A percentile compares a stretch with the other conserved stretches of the same genome.
These are phyloP conservation scores for Geodia barretti DNA, from an alignment of 37 sponge, comb jelly and placozoan species.

Conservation along the genomic window DNA sequence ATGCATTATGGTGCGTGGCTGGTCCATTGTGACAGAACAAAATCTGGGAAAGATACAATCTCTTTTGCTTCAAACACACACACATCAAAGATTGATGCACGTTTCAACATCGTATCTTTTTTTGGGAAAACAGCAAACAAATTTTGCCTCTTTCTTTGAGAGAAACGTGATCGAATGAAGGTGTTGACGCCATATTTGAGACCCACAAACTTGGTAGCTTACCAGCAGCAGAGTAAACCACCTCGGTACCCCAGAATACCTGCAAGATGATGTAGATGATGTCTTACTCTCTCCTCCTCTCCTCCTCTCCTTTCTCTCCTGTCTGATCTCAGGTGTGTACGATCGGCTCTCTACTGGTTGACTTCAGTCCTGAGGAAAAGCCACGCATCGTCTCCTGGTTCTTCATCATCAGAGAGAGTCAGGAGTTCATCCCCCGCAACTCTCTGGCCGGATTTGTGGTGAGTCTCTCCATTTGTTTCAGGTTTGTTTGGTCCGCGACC, in stretches of 20 bases:
- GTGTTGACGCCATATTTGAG: background rate
- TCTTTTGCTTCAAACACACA: too few species aligned
- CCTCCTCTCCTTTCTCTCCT: background rate
- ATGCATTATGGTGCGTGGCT: too few species aligned
- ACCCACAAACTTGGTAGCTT: background rate
- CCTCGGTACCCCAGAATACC: background rate
- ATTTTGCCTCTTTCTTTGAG: too few species aligned
- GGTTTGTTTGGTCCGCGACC: background rate
- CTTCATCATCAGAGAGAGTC: conserved; percentile 49
- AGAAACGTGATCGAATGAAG: background rate
- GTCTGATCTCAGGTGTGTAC: conserved; percentile 37
- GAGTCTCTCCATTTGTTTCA: background rate
- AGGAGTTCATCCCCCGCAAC: conserved; percentile 48
- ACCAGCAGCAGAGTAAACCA: too few species aligned
- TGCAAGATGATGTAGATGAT: background rate
- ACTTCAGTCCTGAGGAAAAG: conserved; percentile 69
- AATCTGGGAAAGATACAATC: too few species aligned
- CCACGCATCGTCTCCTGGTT: conserved; percentile 62
- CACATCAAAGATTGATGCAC: too few species aligned
- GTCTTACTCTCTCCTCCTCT: background rate
- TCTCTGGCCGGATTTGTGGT: background rate
- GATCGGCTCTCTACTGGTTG: conserved; percentile 53
- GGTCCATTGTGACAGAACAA: too few species aligned
- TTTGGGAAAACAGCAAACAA: too few species aligned
- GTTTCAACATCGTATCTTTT: too few species aligned